Percentiles rank a stretch among this genome's conserved stretches.
These are phyloP conservation scores for Enteromius thamalakanensis DNA, from an alignment of 2,797 vertebrate genomes.

Conservation along the genomic window DNA sequence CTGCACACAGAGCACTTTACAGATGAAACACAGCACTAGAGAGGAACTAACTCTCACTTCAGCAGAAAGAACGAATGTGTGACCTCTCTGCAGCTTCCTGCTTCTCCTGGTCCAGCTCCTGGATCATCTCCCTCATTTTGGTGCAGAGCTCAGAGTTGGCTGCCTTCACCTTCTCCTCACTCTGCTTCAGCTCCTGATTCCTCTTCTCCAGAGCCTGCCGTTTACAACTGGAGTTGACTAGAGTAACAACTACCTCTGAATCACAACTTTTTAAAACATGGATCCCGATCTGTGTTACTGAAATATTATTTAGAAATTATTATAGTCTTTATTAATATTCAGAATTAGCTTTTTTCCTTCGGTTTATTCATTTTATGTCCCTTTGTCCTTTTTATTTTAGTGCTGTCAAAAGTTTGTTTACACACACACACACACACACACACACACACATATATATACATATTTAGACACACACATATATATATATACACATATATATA, in stretches of 20 bases:
- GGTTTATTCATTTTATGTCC: not conserved
- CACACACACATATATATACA: too few species aligned
- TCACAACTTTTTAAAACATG: constrained; percentile 3
- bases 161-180: constrained; percentile 84
- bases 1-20: constrained; percentile 63
- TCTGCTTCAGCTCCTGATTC: constrained; percentile 83
- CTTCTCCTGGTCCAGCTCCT: constrained; percentile 94
- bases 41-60: not conserved
- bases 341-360: not conserved
- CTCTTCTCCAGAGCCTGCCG: constrained; percentile 73
- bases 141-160: constrained; percentile 90
- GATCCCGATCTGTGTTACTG: not conserved
- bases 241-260: not conserved
- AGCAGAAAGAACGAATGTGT: not conserved
- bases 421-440: too few species aligned
- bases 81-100: constrained; percentile 89
- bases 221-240: constrained; percentile 4
- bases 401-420: too few species aligned
- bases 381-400: too few species aligned
- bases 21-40: not conserved
- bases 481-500: too few species aligned
- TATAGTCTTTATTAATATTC: not conserved
- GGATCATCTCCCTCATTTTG: constrained; percentile 96
- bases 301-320: not conserved
- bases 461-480: too few species aligned